Evolutionary conservation across 2,797 vertebrate species (phyloP).

Genomic region (Sebastes minor): DNA sequence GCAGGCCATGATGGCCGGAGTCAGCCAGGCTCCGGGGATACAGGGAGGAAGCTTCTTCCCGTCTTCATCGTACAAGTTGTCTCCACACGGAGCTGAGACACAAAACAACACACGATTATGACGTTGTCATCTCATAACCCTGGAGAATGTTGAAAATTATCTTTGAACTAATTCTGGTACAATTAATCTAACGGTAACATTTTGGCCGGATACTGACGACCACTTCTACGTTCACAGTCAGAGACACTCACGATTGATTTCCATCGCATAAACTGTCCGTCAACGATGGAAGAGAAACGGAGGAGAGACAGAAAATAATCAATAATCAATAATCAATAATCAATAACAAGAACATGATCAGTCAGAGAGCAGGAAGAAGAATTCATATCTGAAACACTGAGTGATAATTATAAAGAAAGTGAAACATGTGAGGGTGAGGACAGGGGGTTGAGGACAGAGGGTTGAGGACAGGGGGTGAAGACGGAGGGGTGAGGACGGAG

Average conservation of each 20-base stretch:
- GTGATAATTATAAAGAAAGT: no score
- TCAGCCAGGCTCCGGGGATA: conserved; percentile 96
- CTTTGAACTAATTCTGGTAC: no score
- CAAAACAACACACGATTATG: neutral
- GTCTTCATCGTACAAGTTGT: conserved; percentile 95
- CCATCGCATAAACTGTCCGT: conserved; percentile 94
- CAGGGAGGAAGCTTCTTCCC: conserved; percentile 95
- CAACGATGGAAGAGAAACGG: conserved; percentile 41
- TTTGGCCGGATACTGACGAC: neutral
- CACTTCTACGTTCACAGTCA: neutral
- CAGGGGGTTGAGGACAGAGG: no score
- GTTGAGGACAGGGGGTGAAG: no score
- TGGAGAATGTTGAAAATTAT: no score
- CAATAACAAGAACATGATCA: neutral
- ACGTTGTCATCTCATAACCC: neutral
- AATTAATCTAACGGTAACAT: no score
- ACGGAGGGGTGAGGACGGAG: neutral
- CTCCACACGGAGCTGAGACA: conserved; percentile 91
- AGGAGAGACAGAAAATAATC: neutral
- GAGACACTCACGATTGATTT: conserved; percentile 95
- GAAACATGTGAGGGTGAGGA: no score
- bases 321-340: neutral
- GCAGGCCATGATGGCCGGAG: conserved; percentile 97
- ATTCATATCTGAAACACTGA: no score
- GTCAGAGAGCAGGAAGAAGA: neutral